Evolutionary conservation across 2,797 vertebrate genomes (phyloP).

Genomic region (Heteromormyrus szaboi): DNA sequence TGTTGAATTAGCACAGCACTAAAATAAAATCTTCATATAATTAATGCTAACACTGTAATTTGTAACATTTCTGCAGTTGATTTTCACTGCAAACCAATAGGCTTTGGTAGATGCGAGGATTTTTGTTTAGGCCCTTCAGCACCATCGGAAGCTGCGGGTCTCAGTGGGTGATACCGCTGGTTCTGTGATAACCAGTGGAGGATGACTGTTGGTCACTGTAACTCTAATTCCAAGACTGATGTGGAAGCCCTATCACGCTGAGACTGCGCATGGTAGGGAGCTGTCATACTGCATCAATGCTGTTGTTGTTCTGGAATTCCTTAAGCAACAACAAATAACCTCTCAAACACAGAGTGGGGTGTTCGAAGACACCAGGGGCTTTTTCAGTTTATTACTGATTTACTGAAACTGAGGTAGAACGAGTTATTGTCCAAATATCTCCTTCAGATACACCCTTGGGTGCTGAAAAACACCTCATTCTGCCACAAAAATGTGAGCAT

Average conservation of each 20-base stretch:
- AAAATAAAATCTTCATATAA: not conserved
- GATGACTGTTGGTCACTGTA: not conserved
- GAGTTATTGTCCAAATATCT: not conserved
- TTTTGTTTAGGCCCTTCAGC: not conserved
- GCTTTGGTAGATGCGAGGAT: not conserved
- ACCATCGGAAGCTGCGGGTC: not conserved
- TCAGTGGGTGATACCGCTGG: not conserved
- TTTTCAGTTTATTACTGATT: not conserved
- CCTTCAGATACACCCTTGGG: not conserved
- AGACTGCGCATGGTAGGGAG: not conserved
- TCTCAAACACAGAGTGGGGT: not conserved
- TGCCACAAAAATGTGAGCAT: not conserved
- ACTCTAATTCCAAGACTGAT: not conserved
- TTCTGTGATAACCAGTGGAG: not conserved
- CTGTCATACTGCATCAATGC: not conserved
- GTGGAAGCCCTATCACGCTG: not conserved
- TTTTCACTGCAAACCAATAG: not conserved
- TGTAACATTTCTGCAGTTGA: not conserved
- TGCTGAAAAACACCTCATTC: not conserved
- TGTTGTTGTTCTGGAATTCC: not conserved
- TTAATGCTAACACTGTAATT: not conserved
- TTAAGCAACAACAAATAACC: constrained; percentile 6
- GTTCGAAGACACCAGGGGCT: not conserved
- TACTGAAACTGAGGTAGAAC: not conserved
- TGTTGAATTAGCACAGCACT: not conserved